These are phyloP conservation scores for Chalcis sispes DNA, from an alignment of 2,888 invertebrate species.

Conservation along the genomic window DNA sequence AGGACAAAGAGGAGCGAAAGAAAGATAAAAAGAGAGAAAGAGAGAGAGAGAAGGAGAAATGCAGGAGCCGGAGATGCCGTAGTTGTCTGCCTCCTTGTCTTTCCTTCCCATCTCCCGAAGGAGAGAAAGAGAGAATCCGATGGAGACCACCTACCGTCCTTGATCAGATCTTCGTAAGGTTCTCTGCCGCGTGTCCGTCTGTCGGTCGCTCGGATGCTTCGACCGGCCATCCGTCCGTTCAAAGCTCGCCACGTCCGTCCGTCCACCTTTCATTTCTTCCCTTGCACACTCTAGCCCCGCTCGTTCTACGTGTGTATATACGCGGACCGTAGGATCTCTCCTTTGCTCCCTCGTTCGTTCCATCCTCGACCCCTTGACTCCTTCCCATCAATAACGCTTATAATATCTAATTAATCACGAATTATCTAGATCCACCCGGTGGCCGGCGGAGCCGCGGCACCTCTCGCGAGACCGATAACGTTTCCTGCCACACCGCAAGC, in stretches of 20 bases:
- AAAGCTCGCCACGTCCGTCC: constrained; percentile 17
- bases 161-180: constrained; percentile 72
- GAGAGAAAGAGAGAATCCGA: constrained; percentile 64
- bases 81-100: constrained; percentile 56
- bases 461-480: constrained; percentile 56
- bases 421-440: constrained; percentile 71
- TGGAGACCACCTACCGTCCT: constrained; percentile 76
- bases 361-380: constrained; percentile 50
- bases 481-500: constrained; percentile 7
- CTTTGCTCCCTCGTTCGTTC: not conserved
- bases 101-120: constrained; percentile 59
- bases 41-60: constrained; percentile 53
- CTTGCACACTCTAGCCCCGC: constrained; percentile 26
- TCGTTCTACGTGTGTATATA: too few relatives aligned
- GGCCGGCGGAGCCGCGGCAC: constrained; percentile 44
- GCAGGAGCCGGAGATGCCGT: constrained; percentile 61
- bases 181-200: constrained; percentile 58
- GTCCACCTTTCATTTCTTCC: constrained; percentile 41
- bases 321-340: too few relatives aligned
- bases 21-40: constrained; percentile 31
- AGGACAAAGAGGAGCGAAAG: constrained; percentile 37
- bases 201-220: constrained; percentile 60
- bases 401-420: constrained; percentile 75
- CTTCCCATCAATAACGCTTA: constrained; percentile 74
- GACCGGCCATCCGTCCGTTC: constrained; percentile 62